Percentiles rank a stretch among this genome's conserved stretches.
These are phyloP conservation scores for Zaprionus inermis DNA, from an alignment of 1,140 invertebrate genomes.

Conservation along the genomic window DNA sequence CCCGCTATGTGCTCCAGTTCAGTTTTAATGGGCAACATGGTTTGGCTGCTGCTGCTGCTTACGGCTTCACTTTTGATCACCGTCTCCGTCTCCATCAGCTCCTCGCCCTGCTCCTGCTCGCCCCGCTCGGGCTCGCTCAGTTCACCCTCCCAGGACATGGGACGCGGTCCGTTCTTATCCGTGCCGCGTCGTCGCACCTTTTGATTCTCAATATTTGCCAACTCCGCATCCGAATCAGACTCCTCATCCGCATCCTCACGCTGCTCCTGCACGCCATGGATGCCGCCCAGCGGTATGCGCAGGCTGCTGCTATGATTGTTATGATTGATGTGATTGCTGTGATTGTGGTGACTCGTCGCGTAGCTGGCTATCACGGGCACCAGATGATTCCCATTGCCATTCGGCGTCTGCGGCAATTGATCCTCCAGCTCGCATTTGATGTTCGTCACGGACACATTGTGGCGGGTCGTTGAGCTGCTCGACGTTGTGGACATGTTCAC, in stretches of 20 bases:
- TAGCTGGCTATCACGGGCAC: constrained; percentile 78
- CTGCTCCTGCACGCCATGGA: not conserved
- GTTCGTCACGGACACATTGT: constrained; percentile 83
- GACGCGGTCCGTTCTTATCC: constrained; percentile 85
- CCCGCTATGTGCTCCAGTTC: constrained; percentile 70
- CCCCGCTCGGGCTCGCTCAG: constrained; percentile 88
- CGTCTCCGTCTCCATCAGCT: constrained; percentile 82
- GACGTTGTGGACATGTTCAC: constrained; percentile 62
- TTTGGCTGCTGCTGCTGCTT: constrained; percentile 24
- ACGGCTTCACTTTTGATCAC: constrained; percentile 69
- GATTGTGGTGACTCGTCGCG: constrained; percentile 34
- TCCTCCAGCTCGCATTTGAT: constrained; percentile 83
- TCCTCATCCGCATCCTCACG: constrained; percentile 50
- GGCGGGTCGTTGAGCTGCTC: constrained; percentile 44
- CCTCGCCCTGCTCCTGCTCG: constrained; percentile 76
- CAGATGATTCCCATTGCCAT: constrained; percentile 76
- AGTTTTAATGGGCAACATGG: constrained; percentile 62
- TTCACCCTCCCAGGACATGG: constrained; percentile 97
- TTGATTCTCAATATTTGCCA: constrained; percentile 82
- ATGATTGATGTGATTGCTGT: constrained; percentile 30
- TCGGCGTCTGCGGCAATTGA: constrained; percentile 51
- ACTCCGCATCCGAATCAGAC: constrained; percentile 79
- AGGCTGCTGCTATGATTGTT: constrained; percentile 50
- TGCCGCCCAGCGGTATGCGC: constrained; percentile 66
- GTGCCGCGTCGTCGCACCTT: constrained; percentile 66